phyloP scores from a whole-genome alignment of 2,797 vertebrate species.

The Limnodromus scolopaceus region DNA sequence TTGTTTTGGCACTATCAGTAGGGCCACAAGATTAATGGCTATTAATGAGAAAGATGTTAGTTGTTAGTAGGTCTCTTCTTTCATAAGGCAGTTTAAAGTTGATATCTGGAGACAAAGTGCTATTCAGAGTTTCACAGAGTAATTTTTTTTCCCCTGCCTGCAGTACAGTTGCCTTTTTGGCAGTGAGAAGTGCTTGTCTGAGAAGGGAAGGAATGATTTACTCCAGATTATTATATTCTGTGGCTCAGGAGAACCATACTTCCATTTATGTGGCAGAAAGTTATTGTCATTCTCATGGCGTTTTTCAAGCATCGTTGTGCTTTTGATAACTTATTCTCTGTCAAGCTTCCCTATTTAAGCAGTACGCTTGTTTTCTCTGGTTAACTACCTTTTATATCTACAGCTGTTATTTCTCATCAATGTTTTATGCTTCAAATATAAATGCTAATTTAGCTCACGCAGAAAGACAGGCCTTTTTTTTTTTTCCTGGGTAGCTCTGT shows the following conservation, averaged over 20 bases:
- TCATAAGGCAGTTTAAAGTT: background rate
- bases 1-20: slow-evolving; percentile 19
- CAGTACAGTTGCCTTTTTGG: background rate
- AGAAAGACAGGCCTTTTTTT: background rate
- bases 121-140: background rate
- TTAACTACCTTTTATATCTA: background rate
- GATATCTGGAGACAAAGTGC: slow-evolving; percentile 10
- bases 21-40: background rate
- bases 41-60: slow-evolving; percentile 21
- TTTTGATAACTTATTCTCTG: slow-evolving; percentile 35
- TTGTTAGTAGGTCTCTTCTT: background rate
- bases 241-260: background rate
- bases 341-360: background rate
- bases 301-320: slow-evolving; percentile 8
- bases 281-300: background rate
- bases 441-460: background rate
- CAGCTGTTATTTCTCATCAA: slow-evolving; percentile 15
- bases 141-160: background rate
- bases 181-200: background rate
- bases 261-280: background rate
- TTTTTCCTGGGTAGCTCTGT: background rate
- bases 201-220: background rate
- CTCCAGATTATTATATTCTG: background rate
- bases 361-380: background rate
- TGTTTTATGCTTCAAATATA: slow-evolving; percentile 6